Conservation (phyloP, 2,113 vertebrate genomes). For the Galbula dea region DNA sequence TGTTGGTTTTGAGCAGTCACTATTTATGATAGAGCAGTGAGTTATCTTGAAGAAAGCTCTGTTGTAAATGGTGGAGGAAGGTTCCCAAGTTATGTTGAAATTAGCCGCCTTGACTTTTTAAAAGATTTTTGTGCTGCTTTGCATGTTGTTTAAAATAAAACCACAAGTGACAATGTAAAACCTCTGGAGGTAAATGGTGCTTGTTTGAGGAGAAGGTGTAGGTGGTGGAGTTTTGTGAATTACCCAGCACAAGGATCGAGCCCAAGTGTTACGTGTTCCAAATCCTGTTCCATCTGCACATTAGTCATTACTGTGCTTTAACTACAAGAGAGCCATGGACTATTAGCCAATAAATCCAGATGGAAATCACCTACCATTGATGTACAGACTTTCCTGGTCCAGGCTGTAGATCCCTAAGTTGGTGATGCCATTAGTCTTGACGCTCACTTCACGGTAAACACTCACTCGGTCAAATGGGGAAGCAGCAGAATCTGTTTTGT, state of each 20-base stretch:
- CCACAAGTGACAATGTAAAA: not conserved
- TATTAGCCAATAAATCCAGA: not conserved
- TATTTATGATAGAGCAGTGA: not conserved
- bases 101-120: not conserved
- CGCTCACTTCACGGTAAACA: constrained; percentile 17
- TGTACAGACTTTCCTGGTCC: constrained; percentile 17
- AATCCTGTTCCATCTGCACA: not conserved
- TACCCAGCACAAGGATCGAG: not conserved
- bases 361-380: not conserved
- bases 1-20: not conserved
- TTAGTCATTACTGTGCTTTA: not conserved
- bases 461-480: not conserved
- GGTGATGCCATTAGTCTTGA: not conserved
- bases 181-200: not conserved
- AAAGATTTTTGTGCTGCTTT: not conserved
- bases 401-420: not conserved
- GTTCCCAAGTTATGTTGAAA: not conserved
- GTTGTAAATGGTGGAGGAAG: not conserved
- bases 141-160: not conserved
- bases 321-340: not conserved
- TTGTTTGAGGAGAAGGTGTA: not conserved
- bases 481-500: not conserved
- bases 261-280: not conserved
- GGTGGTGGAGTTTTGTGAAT: not conserved
- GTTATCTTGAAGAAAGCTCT: not conserved